Conservation (phyloP, 2,797 vertebrate genomes). For the Botia kubotai region DNA sequence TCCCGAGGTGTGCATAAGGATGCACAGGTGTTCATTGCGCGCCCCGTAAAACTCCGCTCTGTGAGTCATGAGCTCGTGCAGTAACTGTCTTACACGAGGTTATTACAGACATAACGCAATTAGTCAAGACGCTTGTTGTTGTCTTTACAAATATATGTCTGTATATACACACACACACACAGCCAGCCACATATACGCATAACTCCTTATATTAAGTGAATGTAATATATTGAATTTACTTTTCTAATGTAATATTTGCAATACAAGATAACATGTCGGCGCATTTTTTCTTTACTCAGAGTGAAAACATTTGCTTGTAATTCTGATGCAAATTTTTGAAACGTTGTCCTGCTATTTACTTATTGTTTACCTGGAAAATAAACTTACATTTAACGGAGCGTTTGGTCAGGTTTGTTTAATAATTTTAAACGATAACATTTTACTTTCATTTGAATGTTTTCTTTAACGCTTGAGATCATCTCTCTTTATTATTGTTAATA, state of each 20-base stretch:
- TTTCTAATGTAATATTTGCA: too few relatives aligned
- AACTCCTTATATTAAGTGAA: too few relatives aligned
- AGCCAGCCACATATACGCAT: too few relatives aligned
- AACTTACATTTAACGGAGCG: conserved; percentile 30
- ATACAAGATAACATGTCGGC: not conserved
- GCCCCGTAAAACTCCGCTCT: conserved; percentile 30
- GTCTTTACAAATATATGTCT: too few relatives aligned
- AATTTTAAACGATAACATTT: not conserved
- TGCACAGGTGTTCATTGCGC: conserved; percentile 54
- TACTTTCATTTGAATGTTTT: not conserved
- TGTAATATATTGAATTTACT: too few relatives aligned
- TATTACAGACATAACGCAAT: too few relatives aligned
- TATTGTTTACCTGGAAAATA: conserved; percentile 20
- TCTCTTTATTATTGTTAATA: too few relatives aligned
- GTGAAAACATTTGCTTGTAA: not conserved
- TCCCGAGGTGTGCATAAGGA: conserved; percentile 9
- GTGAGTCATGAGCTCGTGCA: conserved; percentile 62
- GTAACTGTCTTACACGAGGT: conserved; percentile 38
- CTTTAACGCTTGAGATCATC: not conserved
- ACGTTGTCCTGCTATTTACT: conserved; percentile 35
- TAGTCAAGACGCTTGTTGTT: too few relatives aligned
- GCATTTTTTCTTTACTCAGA: not conserved
- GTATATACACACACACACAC: too few relatives aligned
- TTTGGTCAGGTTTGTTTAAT: conserved; percentile 31
- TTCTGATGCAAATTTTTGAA: conserved; percentile 9